Conservation (phyloP, 1,140 invertebrate genomes). For the Telenomus remus region DNA sequence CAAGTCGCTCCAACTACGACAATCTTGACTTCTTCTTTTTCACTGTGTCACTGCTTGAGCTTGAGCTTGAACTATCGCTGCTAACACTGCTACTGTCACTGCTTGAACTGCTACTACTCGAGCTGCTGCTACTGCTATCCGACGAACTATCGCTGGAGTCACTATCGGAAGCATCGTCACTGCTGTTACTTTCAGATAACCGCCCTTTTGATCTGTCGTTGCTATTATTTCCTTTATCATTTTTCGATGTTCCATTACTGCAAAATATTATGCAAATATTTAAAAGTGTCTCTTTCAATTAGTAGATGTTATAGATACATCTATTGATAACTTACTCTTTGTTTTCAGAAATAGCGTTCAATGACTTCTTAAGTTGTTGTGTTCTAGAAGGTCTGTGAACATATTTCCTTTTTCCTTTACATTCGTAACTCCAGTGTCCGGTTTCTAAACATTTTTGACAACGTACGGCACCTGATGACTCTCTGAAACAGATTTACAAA, state of each 20-base stretch:
- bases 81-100: constrained; percentile 45
- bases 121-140: constrained; percentile 41
- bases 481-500: constrained; percentile 55
- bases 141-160: constrained; percentile 35
- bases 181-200: constrained; percentile 53
- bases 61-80: constrained; percentile 49
- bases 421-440: constrained; percentile 95
- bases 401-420: constrained; percentile 92
- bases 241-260: constrained; percentile 32
- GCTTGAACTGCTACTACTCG: constrained; percentile 55
- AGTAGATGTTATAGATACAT: no score
- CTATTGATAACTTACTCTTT: constrained; percentile 64
- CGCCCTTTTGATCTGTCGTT: constrained; percentile 52
- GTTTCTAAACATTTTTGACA: constrained; percentile 94
- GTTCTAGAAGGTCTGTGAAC: constrained; percentile 88
- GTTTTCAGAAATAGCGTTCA: constrained; percentile 75
- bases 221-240: constrained; percentile 46
- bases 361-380: constrained; percentile 84
- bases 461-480: constrained; percentile 80
- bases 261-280: not conserved
- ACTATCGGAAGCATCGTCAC: constrained; percentile 43
- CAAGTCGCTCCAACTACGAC: constrained; percentile 7
- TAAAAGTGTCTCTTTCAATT: no score
- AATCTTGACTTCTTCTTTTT: constrained; percentile 34
- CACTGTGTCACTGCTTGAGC: constrained; percentile 18